Percentiles rank a stretch among this genome's conserved stretches.
phyloP scores from a whole-genome alignment of 2,113 vertebrate species.

The Corythornis cristatus region DNA sequence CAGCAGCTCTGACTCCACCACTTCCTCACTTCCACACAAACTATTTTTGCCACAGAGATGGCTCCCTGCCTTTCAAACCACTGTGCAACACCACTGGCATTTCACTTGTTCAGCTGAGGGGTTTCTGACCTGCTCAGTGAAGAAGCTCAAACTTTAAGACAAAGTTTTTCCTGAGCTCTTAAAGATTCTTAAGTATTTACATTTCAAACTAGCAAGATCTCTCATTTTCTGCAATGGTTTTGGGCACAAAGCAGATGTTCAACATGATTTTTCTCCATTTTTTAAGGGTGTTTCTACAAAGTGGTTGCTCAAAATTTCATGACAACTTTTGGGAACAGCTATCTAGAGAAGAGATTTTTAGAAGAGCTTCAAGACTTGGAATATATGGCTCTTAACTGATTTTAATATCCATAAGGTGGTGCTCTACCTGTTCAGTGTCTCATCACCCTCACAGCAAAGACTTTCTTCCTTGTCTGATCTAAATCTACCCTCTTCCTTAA shows the following conservation, averaged over 20 bases:
- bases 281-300: background rate
- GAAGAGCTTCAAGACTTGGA: background rate
- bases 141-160: background rate
- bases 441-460: background rate
- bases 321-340: background rate
- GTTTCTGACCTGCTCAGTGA: background rate
- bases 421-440: background rate
- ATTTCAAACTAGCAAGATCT: background rate
- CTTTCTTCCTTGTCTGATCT: background rate
- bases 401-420: background rate
- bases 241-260: background rate
- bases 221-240: background rate
- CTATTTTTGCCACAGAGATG: constrained; percentile 5
- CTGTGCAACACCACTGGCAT: background rate
- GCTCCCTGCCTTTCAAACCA: background rate
- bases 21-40: constrained; percentile 22
- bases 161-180: background rate
- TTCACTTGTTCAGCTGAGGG: background rate
- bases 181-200: background rate
- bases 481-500: background rate
- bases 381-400: background rate
- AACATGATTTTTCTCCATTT: background rate
- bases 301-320: background rate
- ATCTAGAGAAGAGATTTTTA: background rate
- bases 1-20: background rate